These are phyloP conservation scores for Dryococelus australis DNA, from an alignment of 2,888 invertebrate genomes.

Conservation along the genomic window DNA sequence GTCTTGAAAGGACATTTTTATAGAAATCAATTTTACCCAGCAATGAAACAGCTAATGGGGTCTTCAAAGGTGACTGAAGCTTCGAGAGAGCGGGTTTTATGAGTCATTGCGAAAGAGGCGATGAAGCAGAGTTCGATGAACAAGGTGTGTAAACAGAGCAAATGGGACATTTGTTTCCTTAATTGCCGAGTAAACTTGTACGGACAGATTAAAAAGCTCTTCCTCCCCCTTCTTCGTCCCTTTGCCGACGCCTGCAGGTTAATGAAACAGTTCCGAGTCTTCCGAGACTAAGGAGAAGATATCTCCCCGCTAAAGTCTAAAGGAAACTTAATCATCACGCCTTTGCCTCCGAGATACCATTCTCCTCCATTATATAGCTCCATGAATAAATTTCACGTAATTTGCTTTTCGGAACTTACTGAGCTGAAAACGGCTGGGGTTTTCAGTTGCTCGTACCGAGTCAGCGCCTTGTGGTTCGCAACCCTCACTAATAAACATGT, in stretches of 20 bases:
- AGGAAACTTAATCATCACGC: constrained; percentile 6
- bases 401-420: not conserved
- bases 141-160: not conserved
- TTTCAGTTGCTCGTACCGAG: no score
- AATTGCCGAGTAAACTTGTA: not conserved
- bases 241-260: not conserved
- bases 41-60: no score
- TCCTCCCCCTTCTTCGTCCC: not conserved
- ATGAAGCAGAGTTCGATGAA: not conserved
- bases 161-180: not conserved
- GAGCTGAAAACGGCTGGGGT: not conserved
- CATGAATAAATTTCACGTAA: not conserved
- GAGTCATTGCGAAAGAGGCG: not conserved
- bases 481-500: no score
- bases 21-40: no score
- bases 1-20: no score
- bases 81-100: not conserved
- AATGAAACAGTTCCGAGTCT: constrained; percentile 3
- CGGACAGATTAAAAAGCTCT: not conserved
- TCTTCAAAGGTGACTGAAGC: not conserved
- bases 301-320: not conserved
- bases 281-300: no score
- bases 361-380: not conserved
- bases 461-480: no score
- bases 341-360: not conserved